Conservation (phyloP, 2,797 vertebrate genomes). For the Arremon brunneinucha region DNA sequence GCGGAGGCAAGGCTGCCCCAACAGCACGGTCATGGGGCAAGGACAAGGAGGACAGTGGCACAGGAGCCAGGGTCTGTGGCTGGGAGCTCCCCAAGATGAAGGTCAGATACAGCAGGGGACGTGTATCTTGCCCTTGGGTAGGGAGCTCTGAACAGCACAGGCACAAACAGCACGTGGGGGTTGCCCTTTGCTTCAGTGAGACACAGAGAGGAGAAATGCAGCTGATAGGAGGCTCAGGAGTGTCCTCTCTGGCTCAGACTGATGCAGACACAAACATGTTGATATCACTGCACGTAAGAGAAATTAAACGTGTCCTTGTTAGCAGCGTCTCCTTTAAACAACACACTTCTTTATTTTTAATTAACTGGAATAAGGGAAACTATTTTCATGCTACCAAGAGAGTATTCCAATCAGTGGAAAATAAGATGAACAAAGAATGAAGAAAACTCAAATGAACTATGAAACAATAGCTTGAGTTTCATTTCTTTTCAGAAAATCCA, state of each 20-base stretch:
- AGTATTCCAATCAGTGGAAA: not conserved
- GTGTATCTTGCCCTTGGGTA: not conserved
- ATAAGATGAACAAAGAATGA: not conserved
- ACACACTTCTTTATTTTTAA: not conserved
- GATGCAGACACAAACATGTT: not conserved
- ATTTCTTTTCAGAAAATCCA: not conserved
- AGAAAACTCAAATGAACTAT: not conserved
- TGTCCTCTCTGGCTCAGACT: accelerated
- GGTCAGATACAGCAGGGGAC: not conserved
- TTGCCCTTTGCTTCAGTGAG: not conserved
- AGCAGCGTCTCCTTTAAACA: not conserved
- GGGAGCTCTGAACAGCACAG: not conserved
- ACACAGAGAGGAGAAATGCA: not conserved
- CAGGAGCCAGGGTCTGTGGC: not conserved
- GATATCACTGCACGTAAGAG: not conserved
- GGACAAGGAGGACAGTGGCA: not conserved
- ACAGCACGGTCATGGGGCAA: not conserved
- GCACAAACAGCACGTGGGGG: not conserved
- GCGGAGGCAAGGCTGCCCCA: not conserved
- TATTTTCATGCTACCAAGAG: not conserved
- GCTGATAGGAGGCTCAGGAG: not conserved
- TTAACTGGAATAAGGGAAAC: not conserved
- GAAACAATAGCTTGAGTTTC: not conserved
- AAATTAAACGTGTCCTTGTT: not conserved
- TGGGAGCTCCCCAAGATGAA: not conserved